Percentiles rank a stretch among this genome's conserved stretches.
Conservation (phyloP, 2,888 invertebrate species). For the Periphyllus acericola region DNA sequence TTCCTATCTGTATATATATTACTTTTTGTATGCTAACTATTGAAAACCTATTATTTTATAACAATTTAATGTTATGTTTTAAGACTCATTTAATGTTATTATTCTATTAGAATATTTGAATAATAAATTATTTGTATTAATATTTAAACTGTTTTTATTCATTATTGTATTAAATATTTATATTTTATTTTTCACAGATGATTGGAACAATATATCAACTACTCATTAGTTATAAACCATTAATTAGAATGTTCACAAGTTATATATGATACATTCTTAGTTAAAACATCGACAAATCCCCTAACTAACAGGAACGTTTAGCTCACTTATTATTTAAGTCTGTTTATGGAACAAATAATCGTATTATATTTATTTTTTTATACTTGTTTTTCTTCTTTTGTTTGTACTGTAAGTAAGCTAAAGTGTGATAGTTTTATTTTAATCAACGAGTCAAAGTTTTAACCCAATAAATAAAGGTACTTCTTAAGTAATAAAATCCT, state of each 20-base stretch:
- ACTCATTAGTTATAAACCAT: slow-evolving; percentile 31
- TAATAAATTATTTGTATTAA: not conserved
- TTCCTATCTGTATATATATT: not conserved
- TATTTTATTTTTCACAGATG: slow-evolving; percentile 26
- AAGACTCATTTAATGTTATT: not conserved
- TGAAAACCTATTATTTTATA: not conserved
- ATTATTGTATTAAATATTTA: not conserved
- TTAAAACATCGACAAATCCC: slow-evolving; percentile 18
- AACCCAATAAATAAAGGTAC: slow-evolving; percentile 36
- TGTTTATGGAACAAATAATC: slow-evolving; percentile 51
- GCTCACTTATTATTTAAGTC: slow-evolving; percentile 58
- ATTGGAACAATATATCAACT: slow-evolving; percentile 40
- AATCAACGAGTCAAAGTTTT: slow-evolving; percentile 51
- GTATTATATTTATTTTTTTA: slow-evolving; percentile 51
- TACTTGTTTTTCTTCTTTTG: slow-evolving; percentile 49
- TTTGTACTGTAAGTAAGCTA: slow-evolving; percentile 55
- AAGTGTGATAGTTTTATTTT: slow-evolving; percentile 59
- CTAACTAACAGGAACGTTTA: slow-evolving; percentile 56
- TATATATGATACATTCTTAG: slow-evolving; percentile 23
- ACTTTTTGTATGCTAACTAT: not conserved
- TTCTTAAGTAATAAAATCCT: slow-evolving; percentile 41
- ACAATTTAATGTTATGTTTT: not conserved
- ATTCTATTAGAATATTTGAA: too few relatives aligned
- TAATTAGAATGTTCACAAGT: not conserved
- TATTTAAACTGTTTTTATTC: not conserved